Conservation (phyloP, 2,888 invertebrate genomes). For the Eristalis arbustorum region DNA sequence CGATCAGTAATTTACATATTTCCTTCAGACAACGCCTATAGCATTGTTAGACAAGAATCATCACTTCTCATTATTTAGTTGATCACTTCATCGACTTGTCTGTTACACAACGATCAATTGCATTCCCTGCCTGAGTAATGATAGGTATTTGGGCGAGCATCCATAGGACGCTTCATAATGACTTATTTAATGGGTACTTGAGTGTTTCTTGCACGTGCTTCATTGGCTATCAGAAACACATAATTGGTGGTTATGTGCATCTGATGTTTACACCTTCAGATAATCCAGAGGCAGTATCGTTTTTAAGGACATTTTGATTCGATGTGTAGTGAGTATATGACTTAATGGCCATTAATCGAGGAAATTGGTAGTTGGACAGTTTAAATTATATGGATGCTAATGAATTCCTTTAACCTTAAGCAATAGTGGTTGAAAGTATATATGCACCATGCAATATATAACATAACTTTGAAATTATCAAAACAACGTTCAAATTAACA, state of each 20-base stretch:
- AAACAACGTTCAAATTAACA: too few species aligned
- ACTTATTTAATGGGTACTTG: background rate
- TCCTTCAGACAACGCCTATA: background rate
- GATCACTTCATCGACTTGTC: background rate
- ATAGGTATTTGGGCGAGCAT: background rate
- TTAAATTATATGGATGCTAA: too few species aligned
- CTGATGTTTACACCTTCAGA: background rate
- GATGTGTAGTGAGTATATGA: too few species aligned
- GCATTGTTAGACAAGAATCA: background rate
- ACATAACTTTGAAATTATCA: too few species aligned
- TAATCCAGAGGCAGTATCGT: background rate
- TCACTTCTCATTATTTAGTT: background rate
- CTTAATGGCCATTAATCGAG: too few species aligned
- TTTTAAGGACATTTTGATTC: too few species aligned
- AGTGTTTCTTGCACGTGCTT: background rate
- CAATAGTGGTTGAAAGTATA: too few species aligned
- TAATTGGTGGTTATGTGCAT: slow-evolving; percentile 5
- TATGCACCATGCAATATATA: too few species aligned
- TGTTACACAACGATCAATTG: background rate
- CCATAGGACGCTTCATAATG: background rate
- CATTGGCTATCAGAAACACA: background rate
- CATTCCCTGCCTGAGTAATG: background rate
- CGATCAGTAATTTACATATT: background rate
- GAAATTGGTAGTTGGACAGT: too few species aligned
- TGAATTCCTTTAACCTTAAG: too few species aligned